phyloP scores from a whole-genome alignment of 2,113 vertebrate species.

The Hydrochoerus hydrochaeris region DNA sequence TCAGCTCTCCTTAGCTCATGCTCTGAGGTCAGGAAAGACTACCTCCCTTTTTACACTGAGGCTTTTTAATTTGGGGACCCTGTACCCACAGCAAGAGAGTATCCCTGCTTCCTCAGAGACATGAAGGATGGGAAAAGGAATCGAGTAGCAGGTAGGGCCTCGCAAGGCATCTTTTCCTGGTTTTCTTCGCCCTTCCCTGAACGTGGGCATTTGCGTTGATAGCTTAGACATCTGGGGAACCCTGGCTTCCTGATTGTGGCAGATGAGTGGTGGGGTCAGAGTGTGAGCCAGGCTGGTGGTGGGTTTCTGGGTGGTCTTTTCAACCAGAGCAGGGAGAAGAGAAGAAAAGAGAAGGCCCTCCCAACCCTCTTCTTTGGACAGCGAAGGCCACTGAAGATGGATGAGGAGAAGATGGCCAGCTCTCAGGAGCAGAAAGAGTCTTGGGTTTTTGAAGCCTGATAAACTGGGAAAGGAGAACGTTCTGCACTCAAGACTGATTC shows the following conservation, averaged over 20 bases:
- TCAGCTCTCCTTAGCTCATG: not conserved
- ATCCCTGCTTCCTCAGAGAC: not conserved
- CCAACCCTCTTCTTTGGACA: conserved; percentile 23
- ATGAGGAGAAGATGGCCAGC: conserved; percentile 38
- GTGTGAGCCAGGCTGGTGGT: not conserved
- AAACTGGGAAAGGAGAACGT: conserved; percentile 56
- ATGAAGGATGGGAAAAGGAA: not conserved
- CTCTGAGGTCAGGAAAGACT: not conserved
- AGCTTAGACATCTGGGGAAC: not conserved
- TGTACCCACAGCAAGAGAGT: not conserved
- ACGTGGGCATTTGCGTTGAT: not conserved
- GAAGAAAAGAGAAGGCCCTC: not conserved
- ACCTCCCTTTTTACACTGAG: not conserved
- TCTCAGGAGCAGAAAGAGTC: conserved; percentile 20
- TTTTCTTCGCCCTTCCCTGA: conserved; percentile 22
- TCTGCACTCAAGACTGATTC: not conserved
- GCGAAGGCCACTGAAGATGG: not conserved
- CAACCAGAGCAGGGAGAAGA: conserved; percentile 50
- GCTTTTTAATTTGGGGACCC: not conserved
- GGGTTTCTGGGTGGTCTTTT: not conserved
- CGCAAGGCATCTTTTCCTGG: not conserved
- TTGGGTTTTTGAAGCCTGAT: conserved; percentile 50
- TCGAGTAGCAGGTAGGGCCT: not conserved
- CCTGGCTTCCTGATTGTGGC: not conserved
- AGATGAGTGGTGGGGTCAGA: not conserved